Base-by-base conservation (phyloP, 92 coral and sea anemone species). In the Palythoa heliodiscus region DNA sequence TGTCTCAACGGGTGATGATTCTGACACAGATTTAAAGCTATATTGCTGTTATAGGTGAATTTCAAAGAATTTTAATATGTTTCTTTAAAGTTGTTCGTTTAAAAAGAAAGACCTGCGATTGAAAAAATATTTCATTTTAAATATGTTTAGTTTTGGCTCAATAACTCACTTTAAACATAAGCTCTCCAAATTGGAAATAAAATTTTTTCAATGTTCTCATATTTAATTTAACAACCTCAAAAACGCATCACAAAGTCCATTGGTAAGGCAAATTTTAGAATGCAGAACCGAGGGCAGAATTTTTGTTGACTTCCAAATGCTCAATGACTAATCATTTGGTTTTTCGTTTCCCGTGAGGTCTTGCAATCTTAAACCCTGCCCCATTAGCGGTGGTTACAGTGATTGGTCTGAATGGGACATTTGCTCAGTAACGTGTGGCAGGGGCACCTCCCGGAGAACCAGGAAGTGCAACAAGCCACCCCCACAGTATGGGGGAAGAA, bases 391-490 rank as follows among this genome's bases (percentile, higher is more conserved):
- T 7, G 77, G 77, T 19, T 90, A 87, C 71, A 83, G 90, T 43
- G 52, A 70, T 13, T 90, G 93, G 93, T 39, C 88, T 29, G 73
- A 17, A 23, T 87, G 79, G 63, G 55, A 75, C 52, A 70, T n/a
- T 53, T 90, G 93, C 73, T 77, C 93, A 35, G 85, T 47, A n/a
- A 75, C 90, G 19, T 90, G 93, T 22, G 90, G 90, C 11, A 85
- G 78, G 37, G 91, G 89, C 6, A 37, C 23, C 10, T 74, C 13
- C 24, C 53, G 60, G 52, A 88, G 88, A 84, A 74, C 50, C 17
- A 77, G 96, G 85, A 87, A 60, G 14, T 93, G 96, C 80, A 77
- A 88, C 57, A 83, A 61, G 29, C 96, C 96, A 38, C 58, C 70
- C 52, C 93, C 96, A 5, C 71, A 50, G 60, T 43, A 90, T 58